Percentiles rank a stretch among this genome's conserved stretches.
phyloP scores from a whole-genome alignment of 2,888 invertebrate species.

The Phyto melanocephala region DNA sequence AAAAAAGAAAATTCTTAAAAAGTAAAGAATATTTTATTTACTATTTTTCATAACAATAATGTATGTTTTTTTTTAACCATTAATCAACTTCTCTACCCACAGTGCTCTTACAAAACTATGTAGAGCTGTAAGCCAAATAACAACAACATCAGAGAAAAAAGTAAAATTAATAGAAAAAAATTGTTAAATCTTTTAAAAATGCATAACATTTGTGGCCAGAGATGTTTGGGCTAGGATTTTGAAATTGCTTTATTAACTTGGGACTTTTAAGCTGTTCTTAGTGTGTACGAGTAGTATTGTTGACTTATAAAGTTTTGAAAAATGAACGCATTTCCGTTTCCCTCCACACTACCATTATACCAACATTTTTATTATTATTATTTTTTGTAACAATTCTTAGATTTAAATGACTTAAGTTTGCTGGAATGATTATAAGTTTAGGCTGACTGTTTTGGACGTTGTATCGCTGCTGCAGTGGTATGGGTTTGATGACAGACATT shows the following conservation, averaged over 20 bases:
- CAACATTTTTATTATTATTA: background rate
- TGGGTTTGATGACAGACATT: constrained; percentile 52
- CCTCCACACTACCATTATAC: constrained; percentile 34
- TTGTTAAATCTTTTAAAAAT: constrained; percentile 45
- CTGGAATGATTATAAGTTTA: background rate
- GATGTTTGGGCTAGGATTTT: constrained; percentile 38
- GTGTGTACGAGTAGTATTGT: background rate
- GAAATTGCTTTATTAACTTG: constrained; percentile 61
- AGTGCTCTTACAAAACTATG: background rate
- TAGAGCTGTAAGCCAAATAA: background rate
- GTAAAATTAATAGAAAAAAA: constrained; percentile 14
- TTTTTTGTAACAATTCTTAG: background rate
- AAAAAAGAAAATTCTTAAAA: too few relatives aligned
- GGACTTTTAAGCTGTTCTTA: constrained; percentile 32
- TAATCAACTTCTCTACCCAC: constrained; percentile 8
- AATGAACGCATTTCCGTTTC: constrained; percentile 67
- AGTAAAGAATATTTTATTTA: too few relatives aligned
- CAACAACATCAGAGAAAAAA: background rate
- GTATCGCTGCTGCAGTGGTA: background rate
- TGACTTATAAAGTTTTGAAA: constrained; percentile 60
- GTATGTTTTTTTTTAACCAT: too few relatives aligned
- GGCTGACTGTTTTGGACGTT: background rate
- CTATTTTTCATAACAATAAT: too few relatives aligned
- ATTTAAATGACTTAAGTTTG: constrained; percentile 9
- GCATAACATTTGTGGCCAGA: constrained; percentile 37